A percentile compares a stretch with the other conserved stretches of the same genome.
These are phyloP conservation scores for Picus viridis DNA, from an alignment of 2,797 vertebrate genomes.

Conservation along the genomic window DNA sequence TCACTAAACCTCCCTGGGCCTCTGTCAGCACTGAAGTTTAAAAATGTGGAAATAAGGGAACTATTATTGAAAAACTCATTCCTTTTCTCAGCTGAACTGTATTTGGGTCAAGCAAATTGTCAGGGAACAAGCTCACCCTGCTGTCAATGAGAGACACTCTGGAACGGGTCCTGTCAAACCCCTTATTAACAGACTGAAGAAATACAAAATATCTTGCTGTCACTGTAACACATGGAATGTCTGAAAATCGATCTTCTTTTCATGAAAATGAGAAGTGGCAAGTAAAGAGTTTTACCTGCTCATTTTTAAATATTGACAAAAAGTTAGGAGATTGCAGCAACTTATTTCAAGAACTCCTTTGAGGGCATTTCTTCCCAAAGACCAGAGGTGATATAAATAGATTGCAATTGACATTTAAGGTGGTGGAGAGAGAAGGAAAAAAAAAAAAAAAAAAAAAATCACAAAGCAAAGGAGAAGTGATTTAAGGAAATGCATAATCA, in stretches of 20 bases:
- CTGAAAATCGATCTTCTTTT: background rate
- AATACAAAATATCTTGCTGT: background rate
- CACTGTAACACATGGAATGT: background rate
- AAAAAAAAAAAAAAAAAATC: background rate
- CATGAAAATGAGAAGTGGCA: background rate
- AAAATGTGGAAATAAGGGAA: background rate
- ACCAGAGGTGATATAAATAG: background rate
- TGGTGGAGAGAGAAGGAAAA: too few relatives aligned
- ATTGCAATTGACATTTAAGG: background rate
- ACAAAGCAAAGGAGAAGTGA: background rate
- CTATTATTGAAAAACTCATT: background rate
- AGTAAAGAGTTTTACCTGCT: background rate
- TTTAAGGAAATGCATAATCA: background rate
- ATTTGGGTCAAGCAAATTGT: background rate
- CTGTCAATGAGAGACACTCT: background rate
- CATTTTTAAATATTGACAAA: background rate
- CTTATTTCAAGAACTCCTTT: background rate
- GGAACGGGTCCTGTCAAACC: background rate
- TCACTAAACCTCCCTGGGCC: background rate
- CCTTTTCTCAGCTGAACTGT: background rate
- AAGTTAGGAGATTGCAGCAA: background rate
- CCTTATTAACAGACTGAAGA: background rate
- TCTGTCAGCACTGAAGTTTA: constrained; percentile 18
- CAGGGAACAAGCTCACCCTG: background rate
- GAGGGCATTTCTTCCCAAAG: background rate